phyloP scores from a whole-genome alignment of 2,113 vertebrate genomes.

The Polyodon spathula region DNA sequence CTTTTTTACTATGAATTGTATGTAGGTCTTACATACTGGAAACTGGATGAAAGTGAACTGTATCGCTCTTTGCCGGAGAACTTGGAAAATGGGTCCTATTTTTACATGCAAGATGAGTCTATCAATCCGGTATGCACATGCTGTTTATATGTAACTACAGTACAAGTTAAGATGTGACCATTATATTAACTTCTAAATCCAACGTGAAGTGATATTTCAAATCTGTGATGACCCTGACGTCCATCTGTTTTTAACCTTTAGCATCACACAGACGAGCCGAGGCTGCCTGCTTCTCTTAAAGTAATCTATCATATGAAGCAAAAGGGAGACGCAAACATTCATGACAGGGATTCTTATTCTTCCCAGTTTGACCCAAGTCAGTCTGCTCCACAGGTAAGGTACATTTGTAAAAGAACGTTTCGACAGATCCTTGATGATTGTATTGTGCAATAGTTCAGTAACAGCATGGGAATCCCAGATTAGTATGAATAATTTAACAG shows the following conservation, averaged over 20 bases:
- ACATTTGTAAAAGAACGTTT: neutral
- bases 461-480: no score
- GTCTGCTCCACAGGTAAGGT: conserved; percentile 65
- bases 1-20: neutral
- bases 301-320: conserved; percentile 81
- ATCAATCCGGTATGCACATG: conserved; percentile 52
- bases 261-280: conserved; percentile 49
- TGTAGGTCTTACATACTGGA: conserved; percentile 82
- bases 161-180: no score
- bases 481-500: no score
- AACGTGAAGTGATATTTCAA: neutral
- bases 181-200: no score
- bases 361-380: conserved; percentile 55
- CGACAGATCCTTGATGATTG: no score
- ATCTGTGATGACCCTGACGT: conserved; percentile 22
- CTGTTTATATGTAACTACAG: no score
- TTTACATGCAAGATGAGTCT: conserved; percentile 45
- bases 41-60: conserved; percentile 70
- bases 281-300: conserved; percentile 60
- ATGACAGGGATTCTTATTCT: conserved; percentile 54
- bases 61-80: conserved; percentile 71
- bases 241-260: conserved; percentile 32
- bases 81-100: conserved; percentile 49
- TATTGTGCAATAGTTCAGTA: no score
- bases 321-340: conserved; percentile 48